Percentiles rank a stretch among this genome's conserved stretches.
phyloP scores from a whole-genome alignment of 2,797 vertebrate species.

The Echeneis naucrates region DNA sequence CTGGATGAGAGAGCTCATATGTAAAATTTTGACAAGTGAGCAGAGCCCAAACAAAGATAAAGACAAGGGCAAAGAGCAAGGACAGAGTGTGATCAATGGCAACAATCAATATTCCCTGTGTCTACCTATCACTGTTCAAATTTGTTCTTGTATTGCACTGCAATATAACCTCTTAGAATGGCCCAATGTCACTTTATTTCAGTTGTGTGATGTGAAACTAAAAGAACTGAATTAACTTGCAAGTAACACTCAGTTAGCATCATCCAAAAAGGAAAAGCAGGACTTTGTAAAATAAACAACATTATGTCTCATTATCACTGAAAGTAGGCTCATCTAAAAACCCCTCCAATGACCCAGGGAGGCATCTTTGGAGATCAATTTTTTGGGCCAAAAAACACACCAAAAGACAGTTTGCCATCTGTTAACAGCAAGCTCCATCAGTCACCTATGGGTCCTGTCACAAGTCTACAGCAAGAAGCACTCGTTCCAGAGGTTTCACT shows the following conservation, averaged over 20 bases:
- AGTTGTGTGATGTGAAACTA: slow-evolving; percentile 23
- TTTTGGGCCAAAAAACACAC: slow-evolving; percentile 49
- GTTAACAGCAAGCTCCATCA: slow-evolving; percentile 64
- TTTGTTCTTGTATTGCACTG: slow-evolving; percentile 45
- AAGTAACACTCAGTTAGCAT: slow-evolving; percentile 6
- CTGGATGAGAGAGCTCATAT: slow-evolving; percentile 25
- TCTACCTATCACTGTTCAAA: slow-evolving; percentile 59
- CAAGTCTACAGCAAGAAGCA: slow-evolving; percentile 44
- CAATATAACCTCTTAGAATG: slow-evolving; percentile 28
- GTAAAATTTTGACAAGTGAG: slow-evolving; percentile 44
- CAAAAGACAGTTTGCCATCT: slow-evolving; percentile 61
- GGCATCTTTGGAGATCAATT: slow-evolving; percentile 43
- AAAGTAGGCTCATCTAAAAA: slow-evolving; percentile 27
- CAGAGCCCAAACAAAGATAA: slow-evolving; percentile 48
- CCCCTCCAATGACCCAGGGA: slow-evolving; percentile 37
- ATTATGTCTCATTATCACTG: slow-evolving; percentile 51
- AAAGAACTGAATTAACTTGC: slow-evolving; percentile 28
- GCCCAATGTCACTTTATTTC: slow-evolving; percentile 52
- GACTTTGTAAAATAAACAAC: slow-evolving; percentile 38
- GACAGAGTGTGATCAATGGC: slow-evolving; percentile 59
- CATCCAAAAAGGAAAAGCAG: slow-evolving; percentile 23
- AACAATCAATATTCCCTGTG: slow-evolving; percentile 65
- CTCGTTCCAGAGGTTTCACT: slow-evolving; percentile 41
- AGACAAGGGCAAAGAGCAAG: slow-evolving; percentile 47
- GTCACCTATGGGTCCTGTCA: slow-evolving; percentile 67